Conservation (phyloP, 2,888 invertebrate species). For the Harpagoxenus sublaevis region DNA sequence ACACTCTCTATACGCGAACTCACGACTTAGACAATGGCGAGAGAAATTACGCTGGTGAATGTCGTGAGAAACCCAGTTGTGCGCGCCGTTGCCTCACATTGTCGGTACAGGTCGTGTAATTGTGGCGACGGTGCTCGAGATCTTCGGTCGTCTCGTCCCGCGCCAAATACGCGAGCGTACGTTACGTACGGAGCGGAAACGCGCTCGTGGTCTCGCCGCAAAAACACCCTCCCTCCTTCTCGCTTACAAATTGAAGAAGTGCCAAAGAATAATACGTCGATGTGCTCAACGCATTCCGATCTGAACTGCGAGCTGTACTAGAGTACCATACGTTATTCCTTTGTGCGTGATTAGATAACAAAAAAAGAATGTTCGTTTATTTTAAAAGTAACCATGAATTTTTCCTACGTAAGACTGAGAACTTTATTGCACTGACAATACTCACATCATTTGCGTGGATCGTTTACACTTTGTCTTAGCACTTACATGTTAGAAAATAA, state of each 20-base stretch:
- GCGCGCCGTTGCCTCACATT: slow-evolving; percentile 63
- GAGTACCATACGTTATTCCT: no score
- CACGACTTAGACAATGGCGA: slow-evolving; percentile 68
- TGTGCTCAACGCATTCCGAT: neutral
- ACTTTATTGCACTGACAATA: neutral
- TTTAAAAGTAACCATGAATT: neutral
- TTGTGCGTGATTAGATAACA: neutral
- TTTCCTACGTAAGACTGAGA: neutral
- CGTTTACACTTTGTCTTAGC: neutral
- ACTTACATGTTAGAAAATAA: neutral
- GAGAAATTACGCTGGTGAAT: slow-evolving; percentile 70
- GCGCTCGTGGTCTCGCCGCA: neutral
- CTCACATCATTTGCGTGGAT: neutral
- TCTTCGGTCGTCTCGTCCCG: slow-evolving; percentile 48
- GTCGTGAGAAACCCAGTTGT: slow-evolving; percentile 30
- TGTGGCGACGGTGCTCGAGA: slow-evolving; percentile 62
- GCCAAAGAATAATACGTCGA: slow-evolving; percentile 7
- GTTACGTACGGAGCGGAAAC: slow-evolving; percentile 1
- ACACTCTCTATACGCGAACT: slow-evolving; percentile 51
- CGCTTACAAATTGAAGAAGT: neutral
- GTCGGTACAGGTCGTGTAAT: slow-evolving; percentile 65
- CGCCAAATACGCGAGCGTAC: slow-evolving; percentile 21
- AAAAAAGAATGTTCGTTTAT: neutral
- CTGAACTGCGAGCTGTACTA: no score
- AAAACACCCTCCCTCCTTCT: neutral